Conservation (phyloP, 2,113 vertebrate species). For the Lonchura striata region DNA sequence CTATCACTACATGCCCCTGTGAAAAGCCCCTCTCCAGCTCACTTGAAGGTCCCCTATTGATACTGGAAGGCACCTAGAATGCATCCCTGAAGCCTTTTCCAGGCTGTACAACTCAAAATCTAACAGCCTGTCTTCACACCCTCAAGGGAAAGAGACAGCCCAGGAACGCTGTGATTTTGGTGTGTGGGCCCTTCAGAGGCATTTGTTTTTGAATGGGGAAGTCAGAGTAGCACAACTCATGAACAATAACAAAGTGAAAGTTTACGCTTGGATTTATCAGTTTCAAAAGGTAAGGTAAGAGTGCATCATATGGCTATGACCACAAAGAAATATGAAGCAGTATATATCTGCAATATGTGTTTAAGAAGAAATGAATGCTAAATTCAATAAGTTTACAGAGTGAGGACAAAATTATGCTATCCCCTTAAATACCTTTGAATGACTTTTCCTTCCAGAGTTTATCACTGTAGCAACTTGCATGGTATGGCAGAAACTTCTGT, state of each 20-base stretch:
- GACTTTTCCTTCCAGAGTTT: constrained; percentile 53
- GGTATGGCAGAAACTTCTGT: constrained; percentile 31
- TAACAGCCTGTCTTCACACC: not conserved
- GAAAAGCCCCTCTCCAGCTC: not conserved
- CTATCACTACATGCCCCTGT: not conserved
- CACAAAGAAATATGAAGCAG: not conserved
- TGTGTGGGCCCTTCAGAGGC: constrained; percentile 76
- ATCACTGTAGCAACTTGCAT: constrained; percentile 35
- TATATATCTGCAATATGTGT: not conserved
- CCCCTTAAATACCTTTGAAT: not conserved
- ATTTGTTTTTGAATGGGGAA: constrained; percentile 70
- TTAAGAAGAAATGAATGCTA: not conserved
- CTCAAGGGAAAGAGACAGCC: not conserved
- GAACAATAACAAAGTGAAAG: constrained; percentile 70
- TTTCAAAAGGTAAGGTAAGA: not conserved
- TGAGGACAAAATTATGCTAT: not conserved
- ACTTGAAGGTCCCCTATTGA: not conserved
- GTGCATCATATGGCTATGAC: not conserved
- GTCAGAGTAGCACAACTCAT: constrained; percentile 75
- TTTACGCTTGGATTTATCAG: constrained; percentile 61
- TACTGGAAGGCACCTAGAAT: not conserved
- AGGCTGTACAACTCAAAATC: not conserved
- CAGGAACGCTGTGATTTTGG: not conserved
- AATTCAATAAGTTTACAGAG: not conserved
- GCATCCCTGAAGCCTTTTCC: not conserved